Evolutionary conservation across 2,113 vertebrate species (phyloP).

Genomic region (Parus major): DNA sequence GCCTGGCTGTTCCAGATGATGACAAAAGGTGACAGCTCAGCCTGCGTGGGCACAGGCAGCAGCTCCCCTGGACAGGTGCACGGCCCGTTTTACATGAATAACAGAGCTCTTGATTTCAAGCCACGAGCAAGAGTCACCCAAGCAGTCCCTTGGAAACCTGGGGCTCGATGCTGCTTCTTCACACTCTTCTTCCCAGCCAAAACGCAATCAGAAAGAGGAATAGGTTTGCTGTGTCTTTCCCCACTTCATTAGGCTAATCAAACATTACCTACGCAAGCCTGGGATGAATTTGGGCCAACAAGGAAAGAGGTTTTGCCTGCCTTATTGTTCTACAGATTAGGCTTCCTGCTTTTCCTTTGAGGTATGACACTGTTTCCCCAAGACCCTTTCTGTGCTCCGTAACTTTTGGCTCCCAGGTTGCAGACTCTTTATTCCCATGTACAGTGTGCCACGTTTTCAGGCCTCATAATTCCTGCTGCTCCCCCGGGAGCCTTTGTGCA

Average conservation of each 20-base stretch:
- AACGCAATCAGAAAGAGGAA: constrained; percentile 49
- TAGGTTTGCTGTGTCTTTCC: constrained; percentile 19
- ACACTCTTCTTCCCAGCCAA: constrained; percentile 31
- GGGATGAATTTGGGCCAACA: constrained; percentile 61
- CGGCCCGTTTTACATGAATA: not conserved
- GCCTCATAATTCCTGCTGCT: not conserved
- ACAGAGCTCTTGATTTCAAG: not conserved
- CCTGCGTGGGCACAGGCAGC: not conserved
- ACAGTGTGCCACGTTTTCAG: not conserved
- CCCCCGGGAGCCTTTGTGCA: not conserved
- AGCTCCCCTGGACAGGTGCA: not conserved
- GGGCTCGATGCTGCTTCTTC: not conserved
- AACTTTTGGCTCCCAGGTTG: not conserved
- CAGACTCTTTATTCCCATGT: not conserved
- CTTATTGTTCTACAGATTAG: constrained; percentile 68
- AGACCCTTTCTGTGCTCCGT: constrained; percentile 12
- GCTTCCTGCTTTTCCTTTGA: constrained; percentile 56
- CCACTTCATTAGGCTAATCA: constrained; percentile 58
- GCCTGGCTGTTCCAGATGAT: not conserved
- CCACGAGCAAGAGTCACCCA: not conserved
- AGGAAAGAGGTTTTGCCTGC: constrained; percentile 55
- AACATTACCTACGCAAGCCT: constrained; percentile 64
- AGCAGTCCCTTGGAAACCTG: not conserved
- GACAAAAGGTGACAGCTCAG: not conserved
- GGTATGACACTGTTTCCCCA: constrained; percentile 30